Evolutionary conservation across 2,888 invertebrate species (phyloP).

Genomic region (Acleris cristana): DNA sequence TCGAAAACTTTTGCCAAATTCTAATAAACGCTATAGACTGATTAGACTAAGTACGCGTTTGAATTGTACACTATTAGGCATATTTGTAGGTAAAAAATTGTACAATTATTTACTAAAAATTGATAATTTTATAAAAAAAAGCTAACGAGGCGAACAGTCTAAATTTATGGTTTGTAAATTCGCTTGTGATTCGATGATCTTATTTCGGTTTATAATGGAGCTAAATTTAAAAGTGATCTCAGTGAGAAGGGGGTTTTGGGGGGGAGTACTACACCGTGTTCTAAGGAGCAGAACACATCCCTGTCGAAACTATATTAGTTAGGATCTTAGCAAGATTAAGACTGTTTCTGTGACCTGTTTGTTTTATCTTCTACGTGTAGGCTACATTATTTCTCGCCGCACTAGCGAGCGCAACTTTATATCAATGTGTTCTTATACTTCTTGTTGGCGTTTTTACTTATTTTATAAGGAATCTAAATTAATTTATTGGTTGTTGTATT

Average conservation of each 20-base stretch:
- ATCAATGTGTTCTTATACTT: conserved; percentile 82
- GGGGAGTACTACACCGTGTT: conserved; percentile 77
- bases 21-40: conserved; percentile 84
- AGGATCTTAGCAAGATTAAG: conserved; percentile 83
- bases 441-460: conserved; percentile 84
- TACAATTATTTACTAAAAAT: conserved; percentile 79
- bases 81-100: conserved; percentile 77
- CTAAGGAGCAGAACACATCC: conserved; percentile 83
- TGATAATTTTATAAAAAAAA: conserved; percentile 64
- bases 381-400: conserved; percentile 55
- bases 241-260: conserved; percentile 56
- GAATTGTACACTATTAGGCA: conserved; percentile 82
- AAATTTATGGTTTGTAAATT: conserved; percentile 68
- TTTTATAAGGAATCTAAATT: conserved; percentile 83
- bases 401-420: conserved; percentile 61
- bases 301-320: conserved; percentile 81
- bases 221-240: conserved; percentile 42
- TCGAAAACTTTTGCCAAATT: conserved; percentile 74
- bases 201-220: conserved; percentile 71
- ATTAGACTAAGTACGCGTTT: conserved; percentile 82
- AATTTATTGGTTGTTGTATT: conserved; percentile 84
- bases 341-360: conserved; percentile 85
- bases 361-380: conserved; percentile 79
- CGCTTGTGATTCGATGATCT: conserved; percentile 73
- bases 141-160: conserved; percentile 65